Conservation (phyloP, 2,888 invertebrate species). For the Linyphia triangularis region DNA sequence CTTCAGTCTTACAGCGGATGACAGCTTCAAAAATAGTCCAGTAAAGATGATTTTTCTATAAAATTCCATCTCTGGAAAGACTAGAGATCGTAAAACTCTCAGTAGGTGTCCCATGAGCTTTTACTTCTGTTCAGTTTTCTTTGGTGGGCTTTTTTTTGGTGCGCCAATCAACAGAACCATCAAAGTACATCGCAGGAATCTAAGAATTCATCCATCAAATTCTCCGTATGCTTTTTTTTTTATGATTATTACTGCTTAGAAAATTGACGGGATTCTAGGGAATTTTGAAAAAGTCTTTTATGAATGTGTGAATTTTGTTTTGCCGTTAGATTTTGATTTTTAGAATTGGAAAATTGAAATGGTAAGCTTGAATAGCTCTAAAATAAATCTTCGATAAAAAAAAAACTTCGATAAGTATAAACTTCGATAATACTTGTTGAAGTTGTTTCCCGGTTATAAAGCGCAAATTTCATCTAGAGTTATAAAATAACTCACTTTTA, state of each 20-base stretch:
- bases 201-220: conserved; percentile 51
- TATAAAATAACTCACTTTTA: no score
- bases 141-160: neutral
- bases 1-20: neutral
- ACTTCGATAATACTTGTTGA: no score
- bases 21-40: neutral
- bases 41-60: neutral
- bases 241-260: neutral
- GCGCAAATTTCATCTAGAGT: no score
- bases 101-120: neutral
- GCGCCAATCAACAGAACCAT: conserved; percentile 30
- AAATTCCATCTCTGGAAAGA: neutral
- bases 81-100: conserved; percentile 25
- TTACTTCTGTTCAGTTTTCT: conserved; percentile 11
- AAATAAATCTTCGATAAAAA: no score
- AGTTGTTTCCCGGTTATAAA: no score
- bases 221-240: conserved; percentile 1
- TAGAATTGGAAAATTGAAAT: no score
- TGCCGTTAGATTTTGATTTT: no score
- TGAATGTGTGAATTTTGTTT: no score
- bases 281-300: conserved; percentile 3
- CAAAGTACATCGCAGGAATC: conserved; percentile 53
- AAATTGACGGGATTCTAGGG: neutral
- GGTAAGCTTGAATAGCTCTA: no score
- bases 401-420: no score